phyloP scores from a whole-genome alignment of 2,797 vertebrate species.

The Notamacropus eugenii region DNA sequence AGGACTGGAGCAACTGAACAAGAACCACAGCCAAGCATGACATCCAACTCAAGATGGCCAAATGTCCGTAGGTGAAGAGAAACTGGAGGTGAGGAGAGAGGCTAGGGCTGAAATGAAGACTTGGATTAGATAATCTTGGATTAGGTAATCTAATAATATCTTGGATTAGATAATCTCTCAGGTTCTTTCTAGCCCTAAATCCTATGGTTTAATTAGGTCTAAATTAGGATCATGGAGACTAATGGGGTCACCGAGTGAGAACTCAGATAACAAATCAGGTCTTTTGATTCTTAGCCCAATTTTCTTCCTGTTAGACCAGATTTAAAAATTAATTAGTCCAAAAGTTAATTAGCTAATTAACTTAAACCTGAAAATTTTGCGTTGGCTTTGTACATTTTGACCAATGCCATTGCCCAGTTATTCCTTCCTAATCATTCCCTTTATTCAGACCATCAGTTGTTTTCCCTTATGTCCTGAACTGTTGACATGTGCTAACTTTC shows the following conservation, averaged over 20 bases:
- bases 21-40: background rate
- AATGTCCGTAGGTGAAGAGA: background rate
- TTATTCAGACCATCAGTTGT: too few relatives aligned
- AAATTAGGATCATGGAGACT: background rate
- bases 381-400: background rate
- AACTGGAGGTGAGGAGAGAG: background rate
- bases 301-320: background rate
- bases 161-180: background rate
- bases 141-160: too few relatives aligned
- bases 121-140: background rate
- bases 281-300: background rate
- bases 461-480: background rate
- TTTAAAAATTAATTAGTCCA: background rate
- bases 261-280: background rate
- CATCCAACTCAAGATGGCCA: background rate
- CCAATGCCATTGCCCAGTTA: fast-evolving
- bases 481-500: background rate
- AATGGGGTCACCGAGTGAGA: background rate
- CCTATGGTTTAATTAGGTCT: background rate
- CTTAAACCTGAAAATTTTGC: background rate
- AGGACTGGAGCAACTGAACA: background rate
- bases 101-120: background rate
- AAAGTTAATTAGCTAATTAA: background rate
- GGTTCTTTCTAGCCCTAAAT: background rate
- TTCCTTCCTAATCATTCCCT: fast-evolving